Percentiles rank a stretch among this genome's conserved stretches.
These are phyloP conservation scores for Ochropleura plecta DNA, from an alignment of 2,888 invertebrate genomes.

Conservation along the genomic window DNA sequence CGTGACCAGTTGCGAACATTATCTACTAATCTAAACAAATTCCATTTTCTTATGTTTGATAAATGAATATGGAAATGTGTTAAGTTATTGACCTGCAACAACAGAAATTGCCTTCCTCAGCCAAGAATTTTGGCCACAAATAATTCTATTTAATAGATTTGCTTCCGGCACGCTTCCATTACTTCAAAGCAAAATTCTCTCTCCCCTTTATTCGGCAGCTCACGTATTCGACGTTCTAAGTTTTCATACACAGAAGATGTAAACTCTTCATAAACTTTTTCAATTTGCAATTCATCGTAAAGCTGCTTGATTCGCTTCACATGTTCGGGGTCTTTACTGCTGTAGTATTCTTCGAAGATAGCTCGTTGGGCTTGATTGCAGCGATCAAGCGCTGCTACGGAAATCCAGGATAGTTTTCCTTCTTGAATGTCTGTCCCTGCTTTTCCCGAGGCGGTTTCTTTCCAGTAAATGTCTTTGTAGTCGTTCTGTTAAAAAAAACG, in stretches of 20 bases:
- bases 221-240: constrained; percentile 32
- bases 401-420: constrained; percentile 98
- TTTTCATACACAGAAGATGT: constrained; percentile 8
- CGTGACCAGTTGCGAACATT: background rate
- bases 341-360: constrained; percentile 92
- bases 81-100: background rate
- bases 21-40: too few relatives aligned
- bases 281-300: constrained; percentile 91
- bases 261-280: constrained; percentile 28
- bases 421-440: constrained; percentile 96
- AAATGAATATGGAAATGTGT: background rate
- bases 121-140: constrained; percentile 3
- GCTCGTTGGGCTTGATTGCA: constrained; percentile 92
- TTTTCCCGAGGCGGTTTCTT: constrained; percentile 21
- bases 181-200: constrained; percentile 41
- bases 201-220: constrained; percentile 43
- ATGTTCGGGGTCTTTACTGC: constrained; percentile 91
- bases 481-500: constrained; percentile 40
- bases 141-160: constrained; percentile 12
- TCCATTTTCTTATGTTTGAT: too few relatives aligned
- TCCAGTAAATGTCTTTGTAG: constrained; percentile 37
- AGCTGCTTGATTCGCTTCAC: constrained; percentile 82
- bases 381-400: constrained; percentile 94
- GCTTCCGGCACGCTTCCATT: constrained; percentile 21
- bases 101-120: constrained; percentile 3